These are phyloP conservation scores for Lagopus leucura DNA, from an alignment of 2,113 vertebrate species.

Conservation along the genomic window DNA sequence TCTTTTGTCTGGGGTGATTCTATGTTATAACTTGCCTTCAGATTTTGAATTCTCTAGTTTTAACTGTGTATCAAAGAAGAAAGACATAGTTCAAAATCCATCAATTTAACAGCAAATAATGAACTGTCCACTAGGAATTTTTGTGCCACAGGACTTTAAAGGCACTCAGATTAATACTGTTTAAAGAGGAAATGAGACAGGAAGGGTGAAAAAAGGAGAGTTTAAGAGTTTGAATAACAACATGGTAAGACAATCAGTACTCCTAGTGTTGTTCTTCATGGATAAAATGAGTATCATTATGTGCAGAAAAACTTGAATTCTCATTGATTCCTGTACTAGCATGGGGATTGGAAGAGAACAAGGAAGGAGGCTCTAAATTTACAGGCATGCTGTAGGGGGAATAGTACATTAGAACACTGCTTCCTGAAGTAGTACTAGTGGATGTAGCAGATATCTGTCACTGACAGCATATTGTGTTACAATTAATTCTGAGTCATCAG, in stretches of 20 bases:
- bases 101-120: not conserved
- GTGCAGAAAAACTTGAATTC: not conserved
- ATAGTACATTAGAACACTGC: not conserved
- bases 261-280: not conserved
- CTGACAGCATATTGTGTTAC: constrained; percentile 17
- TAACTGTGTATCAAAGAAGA: not conserved
- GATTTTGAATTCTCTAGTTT: not conserved
- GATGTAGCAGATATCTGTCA: constrained; percentile 18
- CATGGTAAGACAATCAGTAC: not conserved
- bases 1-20: not conserved
- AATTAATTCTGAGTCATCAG: constrained; percentile 58
- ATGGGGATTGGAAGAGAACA: not conserved
- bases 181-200: not conserved
- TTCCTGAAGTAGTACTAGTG: not conserved
- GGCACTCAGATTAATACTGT: not conserved
- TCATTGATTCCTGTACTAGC: not conserved
- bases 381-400: not conserved
- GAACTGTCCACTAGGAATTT: not conserved
- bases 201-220: not conserved
- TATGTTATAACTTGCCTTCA: constrained; percentile 12
- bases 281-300: not conserved
- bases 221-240: not conserved
- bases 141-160: not conserved
- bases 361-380: not conserved
- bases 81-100: not conserved